These are phyloP conservation scores for Myotis findleyi DNA, from an alignment of 2,797 vertebrate species.

Conservation along the genomic window DNA sequence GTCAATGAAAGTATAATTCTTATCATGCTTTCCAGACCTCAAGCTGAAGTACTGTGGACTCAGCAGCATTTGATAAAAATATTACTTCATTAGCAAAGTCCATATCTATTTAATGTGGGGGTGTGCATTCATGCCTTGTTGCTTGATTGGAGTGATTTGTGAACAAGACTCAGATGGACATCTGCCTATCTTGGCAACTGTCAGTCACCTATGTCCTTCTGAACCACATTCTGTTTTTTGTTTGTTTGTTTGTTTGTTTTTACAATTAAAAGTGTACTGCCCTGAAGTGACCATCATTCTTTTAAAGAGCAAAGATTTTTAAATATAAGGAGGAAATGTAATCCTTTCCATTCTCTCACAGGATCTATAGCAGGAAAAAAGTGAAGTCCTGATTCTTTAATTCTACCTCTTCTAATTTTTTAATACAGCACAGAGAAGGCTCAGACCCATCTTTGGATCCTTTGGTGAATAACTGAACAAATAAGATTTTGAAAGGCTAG, in stretches of 20 bases:
- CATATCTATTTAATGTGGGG: background rate
- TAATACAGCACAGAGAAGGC: background rate
- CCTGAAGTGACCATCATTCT: background rate
- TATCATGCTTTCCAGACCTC: background rate
- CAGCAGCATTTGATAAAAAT: background rate
- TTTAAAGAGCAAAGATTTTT: slow-evolving; percentile 23
- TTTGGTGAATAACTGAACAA: background rate
- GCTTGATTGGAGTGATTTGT: background rate
- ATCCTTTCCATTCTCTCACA: background rate
- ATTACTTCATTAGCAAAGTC: background rate
- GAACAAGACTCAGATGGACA: background rate
- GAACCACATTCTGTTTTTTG: background rate
- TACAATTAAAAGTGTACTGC: background rate
- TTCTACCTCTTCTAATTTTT: background rate
- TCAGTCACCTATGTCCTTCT: background rate
- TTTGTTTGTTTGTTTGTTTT: background rate
- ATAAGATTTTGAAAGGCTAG: background rate
- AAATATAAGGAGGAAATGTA: background rate
- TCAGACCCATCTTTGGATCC: background rate
- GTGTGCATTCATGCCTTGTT: background rate
- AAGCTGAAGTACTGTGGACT: background rate
- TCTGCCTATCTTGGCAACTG: background rate
- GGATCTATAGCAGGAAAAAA: background rate
- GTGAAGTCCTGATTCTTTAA: background rate
- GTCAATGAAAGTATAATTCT: background rate